Conservation (phyloP, 2,113 vertebrate genomes). For the Bungarus multicinctus region DNA sequence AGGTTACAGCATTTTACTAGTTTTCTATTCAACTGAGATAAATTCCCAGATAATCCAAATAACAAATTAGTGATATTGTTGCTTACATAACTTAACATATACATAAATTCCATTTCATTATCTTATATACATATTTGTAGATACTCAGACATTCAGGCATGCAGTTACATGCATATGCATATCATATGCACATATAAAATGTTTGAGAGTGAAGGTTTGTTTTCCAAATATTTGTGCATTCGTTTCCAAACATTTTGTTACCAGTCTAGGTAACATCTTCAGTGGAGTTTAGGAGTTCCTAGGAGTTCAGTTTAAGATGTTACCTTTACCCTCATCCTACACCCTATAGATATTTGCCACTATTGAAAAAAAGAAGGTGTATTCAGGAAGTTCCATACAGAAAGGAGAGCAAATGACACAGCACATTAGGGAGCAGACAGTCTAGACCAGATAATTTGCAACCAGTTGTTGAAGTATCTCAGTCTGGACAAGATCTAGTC, state of each 20-base stretch:
- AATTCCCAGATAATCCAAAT: not conserved
- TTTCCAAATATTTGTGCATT: too few relatives aligned
- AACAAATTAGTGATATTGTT: not conserved
- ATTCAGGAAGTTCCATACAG: not conserved
- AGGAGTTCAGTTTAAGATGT: too few relatives aligned
- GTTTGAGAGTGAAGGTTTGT: too few relatives aligned
- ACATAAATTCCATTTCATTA: not conserved
- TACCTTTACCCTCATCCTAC: too few relatives aligned
- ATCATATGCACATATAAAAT: not conserved
- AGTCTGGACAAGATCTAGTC: not conserved
- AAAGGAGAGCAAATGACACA: not conserved
- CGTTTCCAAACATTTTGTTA: too few relatives aligned
- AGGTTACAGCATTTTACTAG: not conserved
- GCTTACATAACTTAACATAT: not conserved
- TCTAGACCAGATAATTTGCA: not conserved
- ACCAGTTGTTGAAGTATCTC: not conserved
- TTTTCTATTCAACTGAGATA: not conserved
- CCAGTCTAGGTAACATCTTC: too few relatives aligned
- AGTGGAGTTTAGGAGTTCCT: too few relatives aligned
- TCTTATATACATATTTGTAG: not conserved
- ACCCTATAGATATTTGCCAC: too few relatives aligned
- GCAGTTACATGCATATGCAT: not conserved
- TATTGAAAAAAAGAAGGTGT: not conserved
- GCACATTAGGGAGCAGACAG: not conserved
- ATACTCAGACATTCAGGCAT: not conserved